These are phyloP conservation scores for Himalopsyche tibetana DNA, from an alignment of 2,888 invertebrate genomes.

Conservation along the genomic window DNA sequence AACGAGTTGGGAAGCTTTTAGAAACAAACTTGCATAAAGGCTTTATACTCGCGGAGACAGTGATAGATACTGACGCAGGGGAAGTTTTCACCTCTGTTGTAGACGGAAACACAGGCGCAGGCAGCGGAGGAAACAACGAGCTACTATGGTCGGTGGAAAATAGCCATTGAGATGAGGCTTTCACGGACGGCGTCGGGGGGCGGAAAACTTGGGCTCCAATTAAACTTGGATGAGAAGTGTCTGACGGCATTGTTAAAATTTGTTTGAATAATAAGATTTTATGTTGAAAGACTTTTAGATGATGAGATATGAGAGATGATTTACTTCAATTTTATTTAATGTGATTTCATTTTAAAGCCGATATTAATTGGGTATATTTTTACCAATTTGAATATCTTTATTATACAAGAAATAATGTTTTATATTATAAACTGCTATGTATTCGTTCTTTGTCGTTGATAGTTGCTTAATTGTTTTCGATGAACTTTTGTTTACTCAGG, in stretches of 20 bases:
- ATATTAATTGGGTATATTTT: no score
- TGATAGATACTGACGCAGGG: slow-evolving; percentile 59
- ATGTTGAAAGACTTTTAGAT: neutral
- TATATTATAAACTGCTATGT: no score
- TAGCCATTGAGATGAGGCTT: slow-evolving; percentile 21
- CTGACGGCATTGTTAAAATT: slow-evolving; percentile 17
- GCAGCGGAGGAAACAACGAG: neutral
- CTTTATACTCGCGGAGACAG: slow-evolving; percentile 56
- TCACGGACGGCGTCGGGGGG: slow-evolving; percentile 1
- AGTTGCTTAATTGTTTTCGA: no score
- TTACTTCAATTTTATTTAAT: no score
- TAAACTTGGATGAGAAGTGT: slow-evolving; percentile 34
- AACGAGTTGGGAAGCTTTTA: slow-evolving; percentile 21
- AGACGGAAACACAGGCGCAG: slow-evolving; percentile 52
- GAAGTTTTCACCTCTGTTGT: slow-evolving; percentile 55
- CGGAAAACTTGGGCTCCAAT: slow-evolving; percentile 34
- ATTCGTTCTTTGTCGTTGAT: no score
- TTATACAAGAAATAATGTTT: no score
- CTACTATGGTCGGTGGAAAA: slow-evolving; percentile 16
- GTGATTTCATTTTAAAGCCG: no score
- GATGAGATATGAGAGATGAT: neutral
- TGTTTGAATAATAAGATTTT: slow-evolving; percentile 34
- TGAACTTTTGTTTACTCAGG: no score
- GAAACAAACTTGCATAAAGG: slow-evolving; percentile 45
- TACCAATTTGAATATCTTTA: no score